Conservation (phyloP, 2,888 invertebrate genomes). For the Aporophyla lueneburgensis region DNA sequence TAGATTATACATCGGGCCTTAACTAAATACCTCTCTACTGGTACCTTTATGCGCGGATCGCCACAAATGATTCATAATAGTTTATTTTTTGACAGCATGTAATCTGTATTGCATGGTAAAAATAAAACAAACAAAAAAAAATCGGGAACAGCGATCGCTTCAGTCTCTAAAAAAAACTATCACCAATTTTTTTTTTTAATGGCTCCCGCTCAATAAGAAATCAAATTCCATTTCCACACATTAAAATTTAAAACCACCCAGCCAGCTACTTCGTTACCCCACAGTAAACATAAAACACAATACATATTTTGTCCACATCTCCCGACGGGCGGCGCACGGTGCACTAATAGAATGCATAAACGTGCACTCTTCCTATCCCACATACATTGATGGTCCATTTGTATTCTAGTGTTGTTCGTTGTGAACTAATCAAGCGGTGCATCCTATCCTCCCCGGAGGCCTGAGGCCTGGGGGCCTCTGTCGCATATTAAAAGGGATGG, state of each 20-base stretch:
- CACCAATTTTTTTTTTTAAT: too few species aligned
- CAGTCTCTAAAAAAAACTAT: too few species aligned
- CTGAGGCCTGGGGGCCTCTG: constrained; percentile 52
- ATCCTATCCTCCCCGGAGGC: constrained; percentile 63
- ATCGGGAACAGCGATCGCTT: too few species aligned
- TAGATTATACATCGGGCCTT: too few species aligned
- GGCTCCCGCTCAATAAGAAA: too few species aligned
- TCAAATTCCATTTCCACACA: background rate
- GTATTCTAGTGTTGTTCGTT: constrained; percentile 55
- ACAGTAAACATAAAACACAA: constrained; percentile 23
- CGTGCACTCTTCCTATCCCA: constrained; percentile 57
- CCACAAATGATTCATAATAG: too few species aligned
- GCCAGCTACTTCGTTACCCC: constrained; percentile 16
- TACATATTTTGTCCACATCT: constrained; percentile 49
- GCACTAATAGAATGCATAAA: constrained; percentile 56
- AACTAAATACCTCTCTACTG: too few species aligned
- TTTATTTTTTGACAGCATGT: too few species aligned
- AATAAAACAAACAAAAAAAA: too few species aligned
- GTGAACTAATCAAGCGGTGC: constrained; percentile 67
- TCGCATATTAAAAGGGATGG: constrained; percentile 63
- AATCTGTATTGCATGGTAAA: too few species aligned
- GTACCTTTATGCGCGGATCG: too few species aligned
- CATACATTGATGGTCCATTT: constrained; percentile 57
- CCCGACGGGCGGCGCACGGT: constrained; percentile 25
- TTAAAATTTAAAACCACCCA: background rate